Conservation (phyloP, 2,113 vertebrate species). For the Thoracochromis brauschi region DNA sequence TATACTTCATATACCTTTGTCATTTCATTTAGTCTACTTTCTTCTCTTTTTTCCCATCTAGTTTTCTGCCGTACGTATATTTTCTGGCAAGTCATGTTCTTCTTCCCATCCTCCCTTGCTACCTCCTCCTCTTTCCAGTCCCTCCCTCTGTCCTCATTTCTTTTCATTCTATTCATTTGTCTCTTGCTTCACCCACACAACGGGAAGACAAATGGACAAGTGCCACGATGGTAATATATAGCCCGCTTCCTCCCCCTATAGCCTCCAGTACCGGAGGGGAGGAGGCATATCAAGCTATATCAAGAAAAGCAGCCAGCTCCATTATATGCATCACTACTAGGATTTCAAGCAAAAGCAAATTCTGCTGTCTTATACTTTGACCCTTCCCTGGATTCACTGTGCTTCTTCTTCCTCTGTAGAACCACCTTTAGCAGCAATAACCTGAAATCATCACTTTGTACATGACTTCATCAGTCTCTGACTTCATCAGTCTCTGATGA, state of each 20-base stretch:
- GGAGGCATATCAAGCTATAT: not conserved
- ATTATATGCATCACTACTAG: not conserved
- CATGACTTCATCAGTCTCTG: not conserved
- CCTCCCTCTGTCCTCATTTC: constrained; percentile 10
- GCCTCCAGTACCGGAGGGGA: constrained; percentile 3
- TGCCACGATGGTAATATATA: constrained; percentile 23
- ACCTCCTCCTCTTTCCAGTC: not conserved
- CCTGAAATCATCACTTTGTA: not conserved
- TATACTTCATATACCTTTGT: not conserved
- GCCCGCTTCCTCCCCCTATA: not conserved
- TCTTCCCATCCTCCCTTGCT: not conserved
- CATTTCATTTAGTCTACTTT: not conserved
- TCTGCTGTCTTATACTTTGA: not conserved
- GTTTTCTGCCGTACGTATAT: not conserved
- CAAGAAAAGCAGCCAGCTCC: not conserved
- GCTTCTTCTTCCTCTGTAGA: too few species aligned
- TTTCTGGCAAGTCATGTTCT: not conserved
- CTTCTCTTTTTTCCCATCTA: not conserved
- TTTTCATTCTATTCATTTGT: not conserved
- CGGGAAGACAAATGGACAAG: constrained; percentile 22
- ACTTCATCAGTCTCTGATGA: not conserved
- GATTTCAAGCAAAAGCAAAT: not conserved
- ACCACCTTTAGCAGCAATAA: not conserved
- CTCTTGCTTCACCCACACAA: constrained; percentile 2
- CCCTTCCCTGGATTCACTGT: not conserved